Conservation (phyloP, 2,797 vertebrate species). For the Propithecus deckenii region DNA sequence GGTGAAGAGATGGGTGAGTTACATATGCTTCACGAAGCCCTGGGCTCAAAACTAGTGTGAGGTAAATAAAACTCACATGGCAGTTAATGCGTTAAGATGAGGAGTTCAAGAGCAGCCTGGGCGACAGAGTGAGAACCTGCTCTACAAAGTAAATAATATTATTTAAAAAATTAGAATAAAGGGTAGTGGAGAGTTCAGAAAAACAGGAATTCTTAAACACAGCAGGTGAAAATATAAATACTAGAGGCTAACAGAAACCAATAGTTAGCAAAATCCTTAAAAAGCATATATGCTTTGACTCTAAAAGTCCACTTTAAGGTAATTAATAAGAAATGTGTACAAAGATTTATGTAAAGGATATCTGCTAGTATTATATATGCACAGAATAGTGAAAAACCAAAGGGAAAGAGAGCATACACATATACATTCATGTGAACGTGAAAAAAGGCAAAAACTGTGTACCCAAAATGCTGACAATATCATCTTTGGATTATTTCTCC, state of each 20-base stretch:
- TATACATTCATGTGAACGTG: background rate
- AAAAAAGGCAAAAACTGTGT: background rate
- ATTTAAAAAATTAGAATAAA: background rate
- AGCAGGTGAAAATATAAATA: background rate
- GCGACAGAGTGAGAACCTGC: no score
- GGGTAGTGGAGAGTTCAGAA: constrained; percentile 26
- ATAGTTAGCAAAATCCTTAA: background rate
- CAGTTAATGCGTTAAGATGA: no score
- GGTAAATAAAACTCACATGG: no score
- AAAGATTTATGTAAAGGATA: constrained; percentile 3
- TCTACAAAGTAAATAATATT: background rate
- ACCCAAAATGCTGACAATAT: background rate
- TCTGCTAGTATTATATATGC: background rate
- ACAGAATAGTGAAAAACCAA: background rate
- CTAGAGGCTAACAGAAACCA: background rate
- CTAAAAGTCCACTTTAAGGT: background rate
- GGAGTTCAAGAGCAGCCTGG: no score
- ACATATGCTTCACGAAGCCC: no score
- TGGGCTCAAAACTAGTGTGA: no score
- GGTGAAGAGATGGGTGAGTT: no score
- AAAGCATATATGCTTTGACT: background rate
- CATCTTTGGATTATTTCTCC: background rate
- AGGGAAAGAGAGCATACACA: background rate
- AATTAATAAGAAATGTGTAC: background rate
- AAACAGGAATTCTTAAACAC: background rate